Base-by-base conservation (phyloP, 1,140 invertebrate species). In the Antheraea pernyi region DNA sequence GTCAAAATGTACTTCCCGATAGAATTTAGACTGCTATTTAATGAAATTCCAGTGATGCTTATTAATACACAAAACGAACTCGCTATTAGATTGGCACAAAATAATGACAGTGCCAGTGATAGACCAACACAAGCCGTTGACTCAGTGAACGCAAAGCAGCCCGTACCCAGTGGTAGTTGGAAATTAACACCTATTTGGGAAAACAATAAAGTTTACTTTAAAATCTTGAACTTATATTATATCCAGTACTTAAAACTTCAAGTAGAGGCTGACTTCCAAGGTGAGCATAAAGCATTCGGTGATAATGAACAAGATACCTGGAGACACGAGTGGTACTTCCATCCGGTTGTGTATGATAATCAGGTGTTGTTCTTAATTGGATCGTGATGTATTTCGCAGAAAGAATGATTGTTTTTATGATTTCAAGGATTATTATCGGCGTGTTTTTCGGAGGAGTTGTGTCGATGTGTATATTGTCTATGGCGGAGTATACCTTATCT, bases 241-340 rank as follows among this genome's bases (percentile, higher is more conserved):
- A 61, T 36, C 13, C 60, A 61, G 60, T 30, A 61, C 16, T 61
- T 61, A 8, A 36, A 22, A 10, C 16, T 61, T 13, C 7, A 61
- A 30, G 16, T 61, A 3, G 3, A 10, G 30, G 13, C 60, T 30
- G 30, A 61, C 16, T 11, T 10, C 19, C 13, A 22, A 0, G 60
- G 60, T 36, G 60, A 61, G 6, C 60, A 61, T 36, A 61, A 13
- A 36, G 60, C 60, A 6, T 61, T 30, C 19, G 60, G 60, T 7
- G 19, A 11, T 36, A 19, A 22, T 61, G 30, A 22, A 22, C 9
- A 30, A 18, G 64, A 65, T 11, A 46, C 39, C 8, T 65, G 19
- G 10, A 65, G 64, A 16, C 39, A 42, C 16, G 39, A 65, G 42
- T 65, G 64, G 64, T 65, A 65, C 13, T 19, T 65, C 1, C n/a